phyloP scores from a whole-genome alignment of 2,113 vertebrate species.

The Cottus gobio region DNA sequence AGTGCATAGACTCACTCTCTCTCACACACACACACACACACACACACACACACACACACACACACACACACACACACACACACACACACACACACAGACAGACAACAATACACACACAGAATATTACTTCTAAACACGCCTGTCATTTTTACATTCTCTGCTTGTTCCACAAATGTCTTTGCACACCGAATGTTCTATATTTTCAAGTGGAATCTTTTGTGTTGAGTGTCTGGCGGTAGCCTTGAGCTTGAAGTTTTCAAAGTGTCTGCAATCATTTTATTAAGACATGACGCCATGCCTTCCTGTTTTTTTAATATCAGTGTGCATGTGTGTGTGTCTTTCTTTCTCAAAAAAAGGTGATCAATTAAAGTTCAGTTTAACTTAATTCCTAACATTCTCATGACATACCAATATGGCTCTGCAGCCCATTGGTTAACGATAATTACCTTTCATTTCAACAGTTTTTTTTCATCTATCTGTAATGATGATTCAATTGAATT shows the following conservation, averaged over 20 bases:
- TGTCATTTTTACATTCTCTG: background rate
- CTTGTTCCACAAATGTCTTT: conserved; percentile 1
- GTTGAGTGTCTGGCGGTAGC: background rate
- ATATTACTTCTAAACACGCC: conserved; percentile 21
- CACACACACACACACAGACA: conserved; percentile 11
- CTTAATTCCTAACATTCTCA: too few species aligned
- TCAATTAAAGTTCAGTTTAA: too few species aligned
- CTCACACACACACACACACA: too few species aligned
- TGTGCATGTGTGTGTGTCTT: too few species aligned
- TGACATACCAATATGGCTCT: background rate
- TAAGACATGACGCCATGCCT: background rate
- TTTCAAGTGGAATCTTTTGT: conserved; percentile 4
- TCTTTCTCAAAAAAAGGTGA: too few species aligned
- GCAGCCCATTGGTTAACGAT: background rate
- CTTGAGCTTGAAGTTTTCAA: background rate
- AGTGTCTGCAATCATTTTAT: background rate
- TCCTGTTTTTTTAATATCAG: background rate
- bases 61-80: conserved; percentile 17
- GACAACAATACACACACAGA: too few species aligned
- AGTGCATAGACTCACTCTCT: background rate
- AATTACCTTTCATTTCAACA: too few species aligned
- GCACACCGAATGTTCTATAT: background rate
- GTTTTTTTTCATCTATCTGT: background rate
- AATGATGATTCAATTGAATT: too few species aligned
- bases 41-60: too few species aligned